Evolutionary conservation across 2,797 vertebrate species (phyloP), one percentile per base, ranked within the genome.

Genomic region (Bufotes viridis): DNA sequence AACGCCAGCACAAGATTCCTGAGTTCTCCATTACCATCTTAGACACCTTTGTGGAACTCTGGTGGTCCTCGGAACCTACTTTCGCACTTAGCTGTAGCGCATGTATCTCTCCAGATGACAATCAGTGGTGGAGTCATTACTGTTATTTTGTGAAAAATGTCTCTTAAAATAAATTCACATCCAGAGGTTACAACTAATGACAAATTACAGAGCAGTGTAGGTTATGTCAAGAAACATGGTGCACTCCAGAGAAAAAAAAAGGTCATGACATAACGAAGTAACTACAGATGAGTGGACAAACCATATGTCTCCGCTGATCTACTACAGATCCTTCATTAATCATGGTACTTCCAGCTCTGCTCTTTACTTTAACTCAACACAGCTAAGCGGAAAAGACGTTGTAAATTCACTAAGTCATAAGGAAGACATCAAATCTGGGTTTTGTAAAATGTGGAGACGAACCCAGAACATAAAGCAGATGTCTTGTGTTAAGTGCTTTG

Each of bases 261-360:
- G 42, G 60, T 81, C 34, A 49, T 60, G 61, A 49, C 7, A 22
- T 60, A n/a, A 81, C 15, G 34, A 60, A 60, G 79, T 63, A 14
- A 11, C 42, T 51, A 81, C 58, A 81, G 79, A 61, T 51, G 60
- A 42, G 61, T 61, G n/a, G 18, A 49, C 60, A 63, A 60, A 65
- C 18, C 20, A 22, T n/a, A 17, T 51, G 80, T 42, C 9, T n/a
- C 22, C 26, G 1, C 29, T 81, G 80, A 81, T 81, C 58, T 63
- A 65, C 42, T n/a, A 65, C 80, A 65, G 61, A 81, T 24, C 22
- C 60, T 63, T 34, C 34, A 81, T 65, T 65, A 81, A 81, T 81
- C 60, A 65, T 42, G 42, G 58, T 63, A 42, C 42, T 65, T 42
- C 34, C 60, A 49, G 11, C 34, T 63, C 20, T 13, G 34, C 26